A percentile compares a stretch with the other conserved stretches of the same genome.
Evolutionary conservation across 2,113 vertebrate genomes (phyloP).

Genomic region (Ptilorrhoa leucosticta): DNA sequence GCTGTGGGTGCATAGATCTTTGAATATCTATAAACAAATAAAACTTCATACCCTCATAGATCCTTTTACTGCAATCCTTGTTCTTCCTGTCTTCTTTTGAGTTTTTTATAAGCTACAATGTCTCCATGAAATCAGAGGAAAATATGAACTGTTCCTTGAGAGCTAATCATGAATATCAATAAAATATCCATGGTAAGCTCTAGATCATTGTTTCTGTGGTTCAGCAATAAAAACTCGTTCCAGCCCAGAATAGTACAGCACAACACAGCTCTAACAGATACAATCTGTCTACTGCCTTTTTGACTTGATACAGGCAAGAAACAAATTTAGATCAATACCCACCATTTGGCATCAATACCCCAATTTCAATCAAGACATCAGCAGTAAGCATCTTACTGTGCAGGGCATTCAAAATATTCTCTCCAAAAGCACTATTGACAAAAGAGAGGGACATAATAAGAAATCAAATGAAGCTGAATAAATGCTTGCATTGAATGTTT

Average conservation of each 20-base stretch:
- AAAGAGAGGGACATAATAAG: constrained; percentile 56
- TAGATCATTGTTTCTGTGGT: not conserved
- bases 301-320: constrained; percentile 33
- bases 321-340: constrained; percentile 61
- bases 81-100: not conserved
- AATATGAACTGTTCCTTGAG: not conserved
- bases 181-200: not conserved
- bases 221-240: not conserved
- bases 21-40: not conserved
- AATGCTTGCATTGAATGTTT: constrained; percentile 27
- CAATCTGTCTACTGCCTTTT: not conserved
- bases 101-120: not conserved
- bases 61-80: not conserved
- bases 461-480: constrained; percentile 74
- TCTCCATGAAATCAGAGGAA: not conserved
- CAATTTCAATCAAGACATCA: constrained; percentile 56
- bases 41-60: not conserved
- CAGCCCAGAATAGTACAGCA: not conserved
- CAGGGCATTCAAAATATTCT: constrained; percentile 32
- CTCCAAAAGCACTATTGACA: constrained; percentile 65
- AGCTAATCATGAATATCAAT: not conserved
- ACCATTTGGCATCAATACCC: constrained; percentile 56
- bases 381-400: constrained; percentile 21
- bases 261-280: not conserved
- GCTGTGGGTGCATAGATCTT: not conserved